Evolutionary conservation across 2,797 vertebrate species (phyloP).

Genomic region (Centropyge bicolor): DNA sequence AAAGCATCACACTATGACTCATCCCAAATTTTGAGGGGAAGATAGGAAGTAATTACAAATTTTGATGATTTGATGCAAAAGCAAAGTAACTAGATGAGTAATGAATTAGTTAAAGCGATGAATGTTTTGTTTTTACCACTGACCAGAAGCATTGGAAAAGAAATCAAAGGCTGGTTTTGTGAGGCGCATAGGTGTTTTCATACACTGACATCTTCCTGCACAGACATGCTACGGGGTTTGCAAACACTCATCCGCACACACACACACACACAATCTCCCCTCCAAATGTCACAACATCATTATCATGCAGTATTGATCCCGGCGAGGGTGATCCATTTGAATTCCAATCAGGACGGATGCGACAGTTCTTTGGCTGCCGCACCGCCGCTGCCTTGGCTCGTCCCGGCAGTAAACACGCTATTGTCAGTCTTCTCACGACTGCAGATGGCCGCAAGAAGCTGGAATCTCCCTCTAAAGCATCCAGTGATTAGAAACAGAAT

Average conservation of each 20-base stretch:
- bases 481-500: constrained; percentile 31
- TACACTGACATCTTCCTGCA: constrained; percentile 10
- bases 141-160: neutral
- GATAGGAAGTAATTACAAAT: neutral
- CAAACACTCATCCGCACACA: constrained; percentile 29
- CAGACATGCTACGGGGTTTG: neutral
- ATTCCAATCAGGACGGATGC: constrained; percentile 68
- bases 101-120: neutral
- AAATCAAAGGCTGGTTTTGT: neutral
- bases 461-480: constrained; percentile 51
- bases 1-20: constrained; percentile 30
- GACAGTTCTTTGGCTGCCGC: constrained; percentile 53
- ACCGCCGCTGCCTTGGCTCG: constrained; percentile 20
- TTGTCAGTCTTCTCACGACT: constrained; percentile 53
- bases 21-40: neutral
- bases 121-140: neutral
- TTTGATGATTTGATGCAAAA: constrained; percentile 8
- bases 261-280: constrained; percentile 16
- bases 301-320: constrained; percentile 76
- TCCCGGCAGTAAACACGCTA: constrained; percentile 39
- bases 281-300: constrained; percentile 74
- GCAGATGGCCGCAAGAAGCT: constrained; percentile 32
- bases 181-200: neutral
- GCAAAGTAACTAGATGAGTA: neutral
- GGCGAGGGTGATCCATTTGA: constrained; percentile 58